phyloP scores from a whole-genome alignment of 2,113 vertebrate species.

The Hucho hucho region DNA sequence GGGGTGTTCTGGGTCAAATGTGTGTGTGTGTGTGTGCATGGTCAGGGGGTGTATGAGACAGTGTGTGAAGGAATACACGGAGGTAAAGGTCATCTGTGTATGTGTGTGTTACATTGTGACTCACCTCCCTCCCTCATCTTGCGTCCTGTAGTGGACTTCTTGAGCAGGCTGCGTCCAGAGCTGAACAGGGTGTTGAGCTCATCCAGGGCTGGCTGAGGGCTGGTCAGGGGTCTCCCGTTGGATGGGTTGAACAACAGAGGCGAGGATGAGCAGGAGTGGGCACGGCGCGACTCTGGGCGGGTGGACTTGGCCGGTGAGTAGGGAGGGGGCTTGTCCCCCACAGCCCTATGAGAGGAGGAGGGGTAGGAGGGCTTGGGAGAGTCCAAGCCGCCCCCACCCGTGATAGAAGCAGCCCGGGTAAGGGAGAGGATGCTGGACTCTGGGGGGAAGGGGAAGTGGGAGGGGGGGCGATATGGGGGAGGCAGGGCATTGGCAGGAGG shows the following conservation, averaged over 20 bases:
- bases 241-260: slow-evolving; percentile 84
- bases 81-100: neutral
- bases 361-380: slow-evolving; percentile 69
- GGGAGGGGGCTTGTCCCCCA: slow-evolving; percentile 71
- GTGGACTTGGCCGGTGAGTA: slow-evolving; percentile 82
- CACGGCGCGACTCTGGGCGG: slow-evolving; percentile 77
- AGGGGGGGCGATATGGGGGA: slow-evolving; percentile 78
- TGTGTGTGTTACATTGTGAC: slow-evolving; percentile 40
- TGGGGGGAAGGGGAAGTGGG: slow-evolving; percentile 86
- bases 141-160: slow-evolving; percentile 85
- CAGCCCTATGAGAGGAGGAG: slow-evolving; percentile 53
- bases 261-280: slow-evolving; percentile 79
- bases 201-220: slow-evolving; percentile 80
- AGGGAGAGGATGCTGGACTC: slow-evolving; percentile 73
- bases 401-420: slow-evolving; percentile 66
- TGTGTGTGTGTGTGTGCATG: neutral
- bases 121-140: slow-evolving; percentile 87
- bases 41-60: neutral
- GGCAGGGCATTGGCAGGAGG: slow-evolving; percentile 65
- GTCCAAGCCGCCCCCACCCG: slow-evolving; percentile 64
- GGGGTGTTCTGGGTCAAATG: neutral
- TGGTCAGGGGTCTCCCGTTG: slow-evolving; percentile 82
- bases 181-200: slow-evolving; percentile 93
- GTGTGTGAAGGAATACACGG: too few relatives aligned
- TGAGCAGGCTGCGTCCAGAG: slow-evolving; percentile 87